Percentiles rank a stretch among this genome's conserved stretches.
These are phyloP conservation scores for Marisa cornuarietis DNA, from an alignment of 1,140 invertebrate species.

Conservation along the genomic window DNA sequence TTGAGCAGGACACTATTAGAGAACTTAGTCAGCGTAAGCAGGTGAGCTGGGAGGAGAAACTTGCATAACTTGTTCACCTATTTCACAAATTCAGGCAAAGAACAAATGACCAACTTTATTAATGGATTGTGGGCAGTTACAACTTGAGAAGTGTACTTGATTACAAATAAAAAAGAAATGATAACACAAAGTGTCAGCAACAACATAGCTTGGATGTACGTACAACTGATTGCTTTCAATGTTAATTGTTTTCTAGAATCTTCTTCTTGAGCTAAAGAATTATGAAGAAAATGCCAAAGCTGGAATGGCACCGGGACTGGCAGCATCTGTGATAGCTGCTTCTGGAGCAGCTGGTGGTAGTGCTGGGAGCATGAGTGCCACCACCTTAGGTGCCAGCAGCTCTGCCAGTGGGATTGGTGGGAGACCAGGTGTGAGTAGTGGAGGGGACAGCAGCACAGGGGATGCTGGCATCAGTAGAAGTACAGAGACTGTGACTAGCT, in stretches of 20 bases:
- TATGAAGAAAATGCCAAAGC: constrained; percentile 73
- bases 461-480: background rate
- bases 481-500: constrained; percentile 14
- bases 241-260: constrained; percentile 64
- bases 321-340: constrained; percentile 33
- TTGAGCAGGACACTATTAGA: constrained; percentile 80
- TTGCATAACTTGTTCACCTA: too few species aligned
- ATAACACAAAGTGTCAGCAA: too few species aligned
- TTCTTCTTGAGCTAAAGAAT: constrained; percentile 84
- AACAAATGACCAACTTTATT: too few species aligned
- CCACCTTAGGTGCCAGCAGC: constrained; percentile 17
- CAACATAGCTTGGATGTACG: too few species aligned
- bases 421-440: constrained; percentile 43
- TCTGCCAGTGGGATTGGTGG: constrained; percentile 15
- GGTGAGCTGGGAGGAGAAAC: constrained; percentile 33
- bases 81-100: too few species aligned
- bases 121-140: too few species aligned
- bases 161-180: too few species aligned
- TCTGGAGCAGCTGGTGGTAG: background rate
- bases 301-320: constrained; percentile 23
- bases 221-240: background rate
- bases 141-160: too few species aligned
- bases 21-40: constrained; percentile 86
- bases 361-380: constrained; percentile 12
- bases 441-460: background rate